Evolutionary conservation across 1,140 invertebrate species (phyloP), one percentile per base, ranked within the genome.

Genomic region (Drosophila watanabei): DNA sequence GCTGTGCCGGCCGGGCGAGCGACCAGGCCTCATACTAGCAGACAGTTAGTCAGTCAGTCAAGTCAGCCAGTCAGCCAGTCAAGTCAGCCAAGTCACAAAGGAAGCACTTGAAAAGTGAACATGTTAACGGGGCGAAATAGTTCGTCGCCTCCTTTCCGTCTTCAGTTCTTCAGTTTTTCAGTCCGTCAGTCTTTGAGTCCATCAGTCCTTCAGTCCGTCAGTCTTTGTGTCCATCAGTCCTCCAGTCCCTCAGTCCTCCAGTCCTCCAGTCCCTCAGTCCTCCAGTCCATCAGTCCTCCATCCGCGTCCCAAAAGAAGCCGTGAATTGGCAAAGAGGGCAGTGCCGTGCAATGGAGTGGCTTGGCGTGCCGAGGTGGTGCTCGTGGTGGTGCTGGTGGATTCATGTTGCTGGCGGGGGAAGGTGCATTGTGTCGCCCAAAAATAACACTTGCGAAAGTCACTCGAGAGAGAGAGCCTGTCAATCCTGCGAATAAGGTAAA

Each of bases 81-180:
- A 73, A 73, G 61, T 49, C 75, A 65, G 51, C 24, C 79, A 43
- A 76, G 71, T 71, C 77, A 83, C 64, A 88, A 82, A 88, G 84
- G 80, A 88, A 87, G 71, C 84, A 87, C 84, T 87, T 80, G 77
- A 87, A 59, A 83, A 83, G 80, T 88, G 84, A 87, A 83, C 84
- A 87, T 79, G 84, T 84, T 88, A 87, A 87, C 80, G 84, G 84
- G 63, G 77, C 61, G 76, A 87, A 88, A 87, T 88, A 87, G 84
- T 87, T 87, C 70, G 84, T 83, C 84, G 84, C 80, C 83, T 87
- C 64, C 83, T 87, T 65, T 65, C 58, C 68, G 84, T 72, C 82
- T 86, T 62, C 48, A 79, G 83, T 71, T 49, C 9, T 49, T 48
- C 24, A 45, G 37, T 39, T 39, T 7, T 16, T 6, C 37, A 39